A percentile compares a stretch with the other conserved stretches of the same genome.
Conservation (phyloP, 2,797 vertebrate species). For the Caiman crocodilus region DNA sequence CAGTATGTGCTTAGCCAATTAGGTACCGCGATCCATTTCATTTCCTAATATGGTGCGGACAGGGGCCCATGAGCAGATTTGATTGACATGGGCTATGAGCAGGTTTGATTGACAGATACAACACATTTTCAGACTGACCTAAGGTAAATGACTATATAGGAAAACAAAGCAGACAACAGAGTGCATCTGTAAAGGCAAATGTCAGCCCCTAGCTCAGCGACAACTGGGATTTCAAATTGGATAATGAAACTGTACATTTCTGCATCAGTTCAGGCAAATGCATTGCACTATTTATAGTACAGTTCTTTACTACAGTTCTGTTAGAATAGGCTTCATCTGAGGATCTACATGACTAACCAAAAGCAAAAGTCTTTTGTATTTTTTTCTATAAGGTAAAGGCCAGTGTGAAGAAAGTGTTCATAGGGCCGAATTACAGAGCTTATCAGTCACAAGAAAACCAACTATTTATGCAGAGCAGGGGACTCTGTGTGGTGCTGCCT, state of each 20-base stretch:
- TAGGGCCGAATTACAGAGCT: conserved; percentile 56
- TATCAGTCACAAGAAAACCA: conserved; percentile 68
- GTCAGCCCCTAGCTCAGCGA: conserved; percentile 54
- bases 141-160: conserved; percentile 21
- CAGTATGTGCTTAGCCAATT: no score
- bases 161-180: conserved; percentile 58
- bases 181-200: conserved; percentile 56
- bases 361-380: conserved; percentile 72
- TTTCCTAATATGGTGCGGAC: no score
- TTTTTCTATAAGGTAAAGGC: conserved; percentile 59
- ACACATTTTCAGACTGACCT: neutral
- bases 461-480: conserved; percentile 37
- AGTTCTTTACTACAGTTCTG: conserved; percentile 65
- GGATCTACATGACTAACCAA: conserved; percentile 71
- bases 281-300: conserved; percentile 71
- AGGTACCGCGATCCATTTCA: no score
- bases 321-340: conserved; percentile 57
- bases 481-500: neutral
- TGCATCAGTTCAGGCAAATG: conserved; percentile 58
- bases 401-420: conserved; percentile 55
- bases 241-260: conserved; percentile 63
- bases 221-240: accelerated
- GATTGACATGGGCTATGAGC: no score
- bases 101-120: no score
- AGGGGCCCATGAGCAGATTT: no score